These are phyloP conservation scores for Arctocebus calabarensis DNA, from an alignment of 2,797 vertebrate genomes.

Conservation along the genomic window DNA sequence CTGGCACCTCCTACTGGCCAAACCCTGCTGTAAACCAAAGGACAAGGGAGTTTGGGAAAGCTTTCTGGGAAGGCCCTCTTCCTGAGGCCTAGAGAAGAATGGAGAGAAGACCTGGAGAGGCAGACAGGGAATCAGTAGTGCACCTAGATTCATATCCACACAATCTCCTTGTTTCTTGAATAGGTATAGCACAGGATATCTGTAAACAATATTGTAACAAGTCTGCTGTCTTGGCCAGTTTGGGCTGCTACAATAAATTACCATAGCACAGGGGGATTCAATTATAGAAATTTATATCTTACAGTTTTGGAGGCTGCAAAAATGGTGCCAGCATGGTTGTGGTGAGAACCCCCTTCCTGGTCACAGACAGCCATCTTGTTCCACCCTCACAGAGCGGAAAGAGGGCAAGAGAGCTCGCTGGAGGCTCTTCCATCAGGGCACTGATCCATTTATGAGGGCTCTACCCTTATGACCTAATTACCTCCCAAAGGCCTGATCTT, in stretches of 20 bases:
- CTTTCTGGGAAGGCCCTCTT: background rate
- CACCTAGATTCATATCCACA: background rate
- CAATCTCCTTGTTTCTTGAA: background rate
- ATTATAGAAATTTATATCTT: background rate
- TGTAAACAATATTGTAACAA: background rate
- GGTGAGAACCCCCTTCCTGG: background rate
- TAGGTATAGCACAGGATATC: background rate
- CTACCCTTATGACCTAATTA: too few species aligned
- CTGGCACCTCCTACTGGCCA: background rate
- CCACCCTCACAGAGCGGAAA: background rate
- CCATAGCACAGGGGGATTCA: background rate
- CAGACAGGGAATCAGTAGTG: background rate
- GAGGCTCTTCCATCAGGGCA: too few species aligned
- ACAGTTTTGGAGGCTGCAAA: background rate
- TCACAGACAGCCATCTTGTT: background rate
- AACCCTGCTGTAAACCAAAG: background rate
- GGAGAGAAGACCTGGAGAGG: background rate
- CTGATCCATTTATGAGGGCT: too few species aligned
- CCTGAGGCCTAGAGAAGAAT: background rate
- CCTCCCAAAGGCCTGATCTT: too few species aligned
- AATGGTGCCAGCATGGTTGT: background rate
- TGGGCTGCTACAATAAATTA: background rate
- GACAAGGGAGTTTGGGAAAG: background rate
- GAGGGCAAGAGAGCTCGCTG: background rate
- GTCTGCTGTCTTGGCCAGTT: background rate